Evolutionary conservation across 2,888 invertebrate genomes (phyloP), one percentile per base, ranked within the genome.

Genomic region (Ectobius pallidus): DNA sequence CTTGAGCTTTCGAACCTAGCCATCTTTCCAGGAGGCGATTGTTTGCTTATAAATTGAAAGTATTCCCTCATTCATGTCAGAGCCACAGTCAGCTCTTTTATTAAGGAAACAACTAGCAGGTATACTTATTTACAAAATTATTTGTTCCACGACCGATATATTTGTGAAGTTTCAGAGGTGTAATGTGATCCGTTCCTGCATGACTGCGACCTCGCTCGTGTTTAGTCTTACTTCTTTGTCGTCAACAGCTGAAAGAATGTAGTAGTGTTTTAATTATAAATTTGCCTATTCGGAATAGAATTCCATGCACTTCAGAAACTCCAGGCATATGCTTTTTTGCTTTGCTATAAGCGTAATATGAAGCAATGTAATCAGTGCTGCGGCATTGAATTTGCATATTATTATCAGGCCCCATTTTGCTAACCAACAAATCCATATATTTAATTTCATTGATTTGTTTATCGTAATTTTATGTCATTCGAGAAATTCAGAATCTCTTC

Each of bases 41-140:
- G 76, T 75, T 76, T 76, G 75, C 70, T 72, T 74, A 39, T 70
- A 73, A 70, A 75, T 77, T 77, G 70, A 49, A 76, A 76, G 74
- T 77, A 77, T 74, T 75, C 76, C 75, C 77, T 76, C 75, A 91
- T 92, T 91, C 91, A 95, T 95, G 95, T 94, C 94, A 90, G 94
- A 95, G 89, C 91, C 91, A 90, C 95, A 95, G 92, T 95, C 95
- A 86, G 93, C 95, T 86, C 91, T 96, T 87, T 89, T 96, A 88
- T 89, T 96, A 87, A 92, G 94, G 88, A 96, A 96, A 91, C 96
- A 96, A 89, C 89, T 96, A 88, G 94, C 95, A 91, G 96, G 96
- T 95, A 89, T 87, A 88, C 87, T 76, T 30, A 69, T 63, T 61
- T 49, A 55, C 27, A 34, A 61, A 27, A 42, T 3, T 61, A 11